Evolutionary conservation across 2,113 vertebrate genomes (phyloP).

Genomic region (Tyrannus savana): DNA sequence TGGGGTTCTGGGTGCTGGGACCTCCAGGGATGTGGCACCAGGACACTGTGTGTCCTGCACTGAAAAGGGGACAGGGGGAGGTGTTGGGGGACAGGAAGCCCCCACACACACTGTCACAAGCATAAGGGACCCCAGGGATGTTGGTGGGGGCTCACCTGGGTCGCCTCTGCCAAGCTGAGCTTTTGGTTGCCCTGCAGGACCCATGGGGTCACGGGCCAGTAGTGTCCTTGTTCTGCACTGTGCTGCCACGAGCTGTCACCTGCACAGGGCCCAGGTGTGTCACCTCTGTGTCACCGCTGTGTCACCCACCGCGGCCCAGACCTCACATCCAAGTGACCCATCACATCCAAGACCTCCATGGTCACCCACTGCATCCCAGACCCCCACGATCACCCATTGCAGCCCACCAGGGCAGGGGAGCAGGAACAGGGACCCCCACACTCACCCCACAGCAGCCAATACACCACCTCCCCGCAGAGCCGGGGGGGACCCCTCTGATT

Average conservation of each 20-base stretch:
- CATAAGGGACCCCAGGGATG: not conserved
- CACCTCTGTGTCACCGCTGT: not conserved
- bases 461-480: not conserved
- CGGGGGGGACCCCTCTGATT: no score
- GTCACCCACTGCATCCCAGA: no score
- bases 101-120: not conserved
- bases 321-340: no score
- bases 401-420: not conserved
- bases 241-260: not conserved
- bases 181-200: not conserved
- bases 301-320: not conserved
- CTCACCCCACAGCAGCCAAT: not conserved
- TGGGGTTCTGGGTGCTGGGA: not conserved
- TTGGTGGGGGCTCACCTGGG: constrained; percentile 35
- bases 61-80: not conserved
- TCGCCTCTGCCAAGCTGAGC: not conserved
- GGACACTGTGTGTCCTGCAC: not conserved
- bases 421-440: not conserved
- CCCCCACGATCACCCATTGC: not conserved
- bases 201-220: not conserved
- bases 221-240: not conserved
- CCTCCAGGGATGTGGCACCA: accelerated
- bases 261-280: not conserved
- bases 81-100: not conserved
- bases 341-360: not conserved